Evolutionary conservation across 2,113 vertebrate species (phyloP).

Genomic region (Leptosomus discolor): DNA sequence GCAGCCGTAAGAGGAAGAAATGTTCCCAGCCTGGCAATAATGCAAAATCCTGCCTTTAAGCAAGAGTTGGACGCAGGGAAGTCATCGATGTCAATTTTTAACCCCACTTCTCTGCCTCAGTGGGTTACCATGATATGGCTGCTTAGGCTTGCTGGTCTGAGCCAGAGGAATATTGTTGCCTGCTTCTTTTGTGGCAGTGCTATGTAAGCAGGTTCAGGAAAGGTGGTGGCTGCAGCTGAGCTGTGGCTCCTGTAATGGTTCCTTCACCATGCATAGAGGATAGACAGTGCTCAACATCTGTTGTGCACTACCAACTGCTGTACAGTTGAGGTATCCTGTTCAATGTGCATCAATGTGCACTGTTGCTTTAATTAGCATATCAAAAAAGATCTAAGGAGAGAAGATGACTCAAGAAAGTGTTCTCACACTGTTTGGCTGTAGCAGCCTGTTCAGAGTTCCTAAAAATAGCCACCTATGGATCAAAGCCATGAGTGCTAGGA

Average conservation of each 20-base stretch:
- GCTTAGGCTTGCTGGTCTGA: not conserved
- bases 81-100: not conserved
- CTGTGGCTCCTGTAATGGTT: not conserved
- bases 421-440: not conserved
- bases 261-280: accelerated
- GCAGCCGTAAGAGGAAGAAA: not conserved
- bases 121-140: not conserved
- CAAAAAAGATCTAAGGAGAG: not conserved
- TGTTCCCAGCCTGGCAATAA: not conserved
- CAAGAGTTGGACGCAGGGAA: not conserved
- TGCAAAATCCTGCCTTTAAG: not conserved
- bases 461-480: not conserved
- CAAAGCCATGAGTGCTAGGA: not conserved
- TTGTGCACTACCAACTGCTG: not conserved
- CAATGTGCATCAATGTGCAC: not conserved
- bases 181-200: not conserved
- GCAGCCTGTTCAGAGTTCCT: not conserved
- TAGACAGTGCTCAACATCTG: accelerated
- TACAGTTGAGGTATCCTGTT: not conserved
- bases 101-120: not conserved
- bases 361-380: not conserved
- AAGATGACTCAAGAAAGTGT: not conserved
- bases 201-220: not conserved
- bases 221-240: not conserved
- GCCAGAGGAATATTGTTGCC: not conserved